These are phyloP conservation scores for Piscicola geometra DNA, from an alignment of 2,888 invertebrate genomes.

Conservation along the genomic window DNA sequence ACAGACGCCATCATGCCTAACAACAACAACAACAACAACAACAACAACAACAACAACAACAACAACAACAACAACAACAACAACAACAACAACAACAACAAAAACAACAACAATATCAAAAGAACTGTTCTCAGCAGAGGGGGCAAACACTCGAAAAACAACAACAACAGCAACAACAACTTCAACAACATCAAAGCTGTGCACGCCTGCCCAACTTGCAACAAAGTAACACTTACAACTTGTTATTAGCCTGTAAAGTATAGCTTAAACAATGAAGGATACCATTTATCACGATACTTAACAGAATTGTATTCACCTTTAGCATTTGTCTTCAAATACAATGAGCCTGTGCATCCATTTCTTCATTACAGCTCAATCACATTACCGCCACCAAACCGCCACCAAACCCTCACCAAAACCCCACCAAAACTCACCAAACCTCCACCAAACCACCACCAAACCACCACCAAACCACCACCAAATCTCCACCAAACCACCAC, in stretches of 20 bases:
- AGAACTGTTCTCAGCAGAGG: background rate
- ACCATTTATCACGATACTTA: too few relatives aligned
- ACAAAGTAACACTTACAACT: background rate
- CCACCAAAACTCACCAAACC: background rate
- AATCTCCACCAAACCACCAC: background rate
- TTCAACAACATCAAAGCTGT: background rate
- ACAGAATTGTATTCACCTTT: too few relatives aligned
- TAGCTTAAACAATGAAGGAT: too few relatives aligned
- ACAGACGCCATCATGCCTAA: background rate
- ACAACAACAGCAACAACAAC: background rate
- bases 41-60: slow-evolving; percentile 14
- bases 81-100: slow-evolving; percentile 9
- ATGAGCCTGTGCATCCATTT: too few relatives aligned
- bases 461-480: background rate
- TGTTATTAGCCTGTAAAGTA: background rate
- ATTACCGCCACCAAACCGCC: too few relatives aligned
- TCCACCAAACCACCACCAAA: background rate
- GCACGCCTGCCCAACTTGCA: background rate
- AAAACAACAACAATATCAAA: background rate
- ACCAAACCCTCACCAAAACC: too few relatives aligned
- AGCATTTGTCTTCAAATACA: too few relatives aligned
- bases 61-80: slow-evolving; percentile 10
- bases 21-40: slow-evolving; percentile 25
- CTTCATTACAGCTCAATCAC: too few relatives aligned
- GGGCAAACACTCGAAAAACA: background rate